Evolutionary conservation across 2,797 vertebrate genomes (phyloP).

Genomic region (Melanotaenia nigrans): DNA sequence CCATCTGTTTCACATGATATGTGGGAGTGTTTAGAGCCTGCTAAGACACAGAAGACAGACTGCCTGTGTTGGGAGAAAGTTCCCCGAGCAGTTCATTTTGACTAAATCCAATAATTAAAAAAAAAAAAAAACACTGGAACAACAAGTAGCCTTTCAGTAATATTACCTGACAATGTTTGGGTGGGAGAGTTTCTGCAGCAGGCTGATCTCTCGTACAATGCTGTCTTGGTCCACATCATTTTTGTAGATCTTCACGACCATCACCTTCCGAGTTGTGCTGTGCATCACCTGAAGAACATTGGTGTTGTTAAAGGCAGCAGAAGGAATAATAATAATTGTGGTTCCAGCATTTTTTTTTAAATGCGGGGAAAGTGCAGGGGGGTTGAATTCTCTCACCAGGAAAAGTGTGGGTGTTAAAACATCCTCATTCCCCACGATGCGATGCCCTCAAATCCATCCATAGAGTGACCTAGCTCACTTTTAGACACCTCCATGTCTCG

Average conservation of each 20-base stretch:
- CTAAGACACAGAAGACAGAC: conserved; percentile 6
- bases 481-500: no score
- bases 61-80: conserved; percentile 14
- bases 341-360: background rate
- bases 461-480: no score
- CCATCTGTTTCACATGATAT: background rate
- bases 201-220: conserved; percentile 90
- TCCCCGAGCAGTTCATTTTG: conserved; percentile 8
- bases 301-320: background rate
- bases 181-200: conserved; percentile 91
- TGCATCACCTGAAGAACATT: conserved; percentile 82
- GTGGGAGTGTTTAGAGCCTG: conserved; percentile 16
- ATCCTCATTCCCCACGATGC: no score
- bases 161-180: conserved; percentile 90
- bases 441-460: no score
- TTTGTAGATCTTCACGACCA: conserved; percentile 94
- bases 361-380: no score
- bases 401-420: no score
- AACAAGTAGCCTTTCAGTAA: no score
- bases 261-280: conserved; percentile 82
- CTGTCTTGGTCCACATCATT: conserved; percentile 90
- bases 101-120: background rate
- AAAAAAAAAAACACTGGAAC: background rate
- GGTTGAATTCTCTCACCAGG: no score
- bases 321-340: background rate